A percentile compares a stretch with the other conserved stretches of the same genome.
phyloP scores from a whole-genome alignment of 2,113 vertebrate species.

The Pheucticus melanocephalus region DNA sequence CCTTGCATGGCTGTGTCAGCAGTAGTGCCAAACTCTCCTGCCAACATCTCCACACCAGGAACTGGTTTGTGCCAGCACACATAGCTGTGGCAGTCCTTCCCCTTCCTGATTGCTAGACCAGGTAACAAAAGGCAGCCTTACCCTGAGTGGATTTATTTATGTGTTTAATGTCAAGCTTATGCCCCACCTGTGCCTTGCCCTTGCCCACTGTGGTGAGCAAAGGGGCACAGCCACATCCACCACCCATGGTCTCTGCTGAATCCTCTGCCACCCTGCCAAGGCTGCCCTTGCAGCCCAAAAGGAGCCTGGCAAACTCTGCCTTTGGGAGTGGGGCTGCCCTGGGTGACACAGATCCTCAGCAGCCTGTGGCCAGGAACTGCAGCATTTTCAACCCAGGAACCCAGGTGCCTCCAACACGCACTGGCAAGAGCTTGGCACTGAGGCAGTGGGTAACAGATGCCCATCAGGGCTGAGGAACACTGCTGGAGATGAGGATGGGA shows the following conservation, averaged over 20 bases:
- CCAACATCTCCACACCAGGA: fast-evolving
- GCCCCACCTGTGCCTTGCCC: not conserved
- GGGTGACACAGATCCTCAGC: not conserved
- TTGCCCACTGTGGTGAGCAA: not conserved
- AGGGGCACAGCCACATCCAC: not conserved
- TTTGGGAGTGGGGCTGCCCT: not conserved
- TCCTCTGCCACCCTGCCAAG: fast-evolving
- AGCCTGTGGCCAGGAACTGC: not conserved
- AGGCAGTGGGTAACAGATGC: not conserved
- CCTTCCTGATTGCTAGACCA: not conserved
- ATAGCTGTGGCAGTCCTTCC: not conserved
- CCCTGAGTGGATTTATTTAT: not conserved
- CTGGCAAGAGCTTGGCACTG: not conserved
- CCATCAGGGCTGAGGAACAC: not conserved
- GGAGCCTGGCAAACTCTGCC: not conserved
- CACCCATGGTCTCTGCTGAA: not conserved
- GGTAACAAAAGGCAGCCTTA: not conserved
- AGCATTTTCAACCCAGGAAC: not conserved
- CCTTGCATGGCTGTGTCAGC: fast-evolving
- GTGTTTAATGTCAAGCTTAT: not conserved
- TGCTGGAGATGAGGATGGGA: not conserved
- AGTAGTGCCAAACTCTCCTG: not conserved
- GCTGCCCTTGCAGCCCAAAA: not conserved
- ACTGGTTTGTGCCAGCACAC: not conserved
- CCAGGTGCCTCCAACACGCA: not conserved